These are phyloP conservation scores for Trissolcus basalis DNA, from an alignment of 1,140 invertebrate genomes.

Conservation along the genomic window DNA sequence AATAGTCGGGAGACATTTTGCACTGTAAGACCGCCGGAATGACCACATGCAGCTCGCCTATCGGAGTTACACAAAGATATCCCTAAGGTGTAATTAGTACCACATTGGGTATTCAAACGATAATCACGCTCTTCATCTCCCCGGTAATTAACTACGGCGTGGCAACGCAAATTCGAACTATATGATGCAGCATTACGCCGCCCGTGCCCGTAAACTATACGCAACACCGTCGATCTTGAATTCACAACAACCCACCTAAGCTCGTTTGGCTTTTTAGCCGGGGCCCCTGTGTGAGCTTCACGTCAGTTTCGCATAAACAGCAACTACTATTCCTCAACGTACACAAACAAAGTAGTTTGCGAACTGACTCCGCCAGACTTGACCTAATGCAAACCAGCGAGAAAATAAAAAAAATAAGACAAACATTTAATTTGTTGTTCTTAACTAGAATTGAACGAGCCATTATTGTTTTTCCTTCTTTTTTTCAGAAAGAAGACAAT, in stretches of 20 bases:
- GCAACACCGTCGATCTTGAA: slow-evolving; percentile 5
- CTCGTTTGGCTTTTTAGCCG: slow-evolving; percentile 11
- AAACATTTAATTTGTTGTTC: too few relatives aligned
- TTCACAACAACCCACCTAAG: slow-evolving; percentile 5
- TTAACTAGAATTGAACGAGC: too few relatives aligned
- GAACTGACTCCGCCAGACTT: not conserved
- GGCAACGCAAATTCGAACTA: slow-evolving; percentile 19
- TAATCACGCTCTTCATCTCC: slow-evolving; percentile 41
- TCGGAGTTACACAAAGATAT: slow-evolving; percentile 31
- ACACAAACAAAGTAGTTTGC: slow-evolving; percentile 9
- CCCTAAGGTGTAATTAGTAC: slow-evolving; percentile 44
- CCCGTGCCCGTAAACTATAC: not conserved
- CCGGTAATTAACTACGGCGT: slow-evolving; percentile 40
- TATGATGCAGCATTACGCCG: not conserved
- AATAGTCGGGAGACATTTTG: slow-evolving; percentile 23
- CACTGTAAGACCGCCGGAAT: slow-evolving; percentile 13
- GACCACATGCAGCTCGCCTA: slow-evolving; percentile 22
- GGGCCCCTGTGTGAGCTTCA: not conserved
- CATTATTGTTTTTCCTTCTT: too few relatives aligned
- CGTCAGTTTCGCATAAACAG: slow-evolving; percentile 1
- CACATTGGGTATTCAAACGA: slow-evolving; percentile 41
- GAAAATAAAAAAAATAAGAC: too few relatives aligned
- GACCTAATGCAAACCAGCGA: not conserved
- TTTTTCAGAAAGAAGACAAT: too few relatives aligned
- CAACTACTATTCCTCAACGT: not conserved